Percentiles rank a stretch among this genome's conserved stretches.
Evolutionary conservation across 2,888 invertebrate species (phyloP).

Genomic region (Xestia c-nigrum): DNA sequence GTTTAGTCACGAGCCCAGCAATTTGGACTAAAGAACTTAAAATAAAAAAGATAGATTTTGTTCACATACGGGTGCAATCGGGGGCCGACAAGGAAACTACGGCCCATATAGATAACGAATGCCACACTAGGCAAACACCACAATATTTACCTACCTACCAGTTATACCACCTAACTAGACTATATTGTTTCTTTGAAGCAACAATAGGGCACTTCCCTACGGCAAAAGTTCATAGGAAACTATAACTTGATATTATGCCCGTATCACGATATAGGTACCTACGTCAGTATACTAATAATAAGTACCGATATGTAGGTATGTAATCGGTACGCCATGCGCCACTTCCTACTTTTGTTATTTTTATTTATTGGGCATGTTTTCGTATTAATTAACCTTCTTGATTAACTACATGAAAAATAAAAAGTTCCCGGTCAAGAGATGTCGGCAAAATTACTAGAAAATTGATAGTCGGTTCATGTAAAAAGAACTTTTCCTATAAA

Average conservation of each 20-base stretch:
- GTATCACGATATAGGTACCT: conserved; percentile 21
- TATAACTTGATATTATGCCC: conserved; percentile 20
- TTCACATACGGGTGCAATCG: conserved; percentile 74
- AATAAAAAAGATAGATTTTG: conserved; percentile 41
- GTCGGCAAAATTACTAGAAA: background rate
- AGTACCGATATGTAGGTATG: background rate
- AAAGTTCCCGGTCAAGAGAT: background rate
- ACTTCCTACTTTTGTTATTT: conserved; percentile 28
- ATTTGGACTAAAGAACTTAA: conserved; percentile 16
- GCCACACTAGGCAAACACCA: conserved; percentile 75
- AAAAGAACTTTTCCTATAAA: background rate
- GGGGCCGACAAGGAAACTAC: conserved; percentile 84
- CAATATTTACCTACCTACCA: conserved; percentile 70
- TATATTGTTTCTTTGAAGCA: conserved; percentile 56
- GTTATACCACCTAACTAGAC: conserved; percentile 60
- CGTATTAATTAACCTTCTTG: conserved; percentile 5
- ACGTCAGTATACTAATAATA: conserved; percentile 8
- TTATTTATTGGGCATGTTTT: background rate
- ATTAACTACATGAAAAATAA: background rate
- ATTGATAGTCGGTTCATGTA: background rate
- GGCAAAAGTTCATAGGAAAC: conserved; percentile 51
- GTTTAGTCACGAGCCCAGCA: background rate
- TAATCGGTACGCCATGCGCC: conserved; percentile 15
- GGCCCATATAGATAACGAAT: conserved; percentile 86
- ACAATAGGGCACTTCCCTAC: conserved; percentile 47